Base-by-base conservation (phyloP, 2,888 invertebrate genomes). In the Agrotis clavis region DNA sequence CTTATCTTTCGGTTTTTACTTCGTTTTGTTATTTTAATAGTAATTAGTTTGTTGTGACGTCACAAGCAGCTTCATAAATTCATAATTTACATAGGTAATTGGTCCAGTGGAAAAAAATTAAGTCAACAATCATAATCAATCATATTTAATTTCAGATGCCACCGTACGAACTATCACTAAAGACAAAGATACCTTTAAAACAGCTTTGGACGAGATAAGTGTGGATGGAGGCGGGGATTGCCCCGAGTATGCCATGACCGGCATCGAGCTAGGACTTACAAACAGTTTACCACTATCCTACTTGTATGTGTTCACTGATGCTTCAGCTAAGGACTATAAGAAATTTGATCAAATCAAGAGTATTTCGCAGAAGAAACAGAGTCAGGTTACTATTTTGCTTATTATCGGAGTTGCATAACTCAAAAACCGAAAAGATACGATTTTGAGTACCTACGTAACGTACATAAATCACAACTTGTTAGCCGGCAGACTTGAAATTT, bases 271-370 rank as follows among this genome's bases (percentile, higher is more conserved):
- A 9, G 94, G 86, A 0, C 82, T 95, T 4, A 77, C 78, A 47
- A 51, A 83, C 3, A 93, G 94, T 69, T 77, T 89, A 9, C 90
- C 92, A 0, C 82, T 87, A 0, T 95, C 95, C 0, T 87, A 87
- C 5, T 47, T 95, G 0, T 95, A 92, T 67, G 92, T 95, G 0
- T 93, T 93, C n/a, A 95, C 94, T 13, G 95, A 95, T 65, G 95
- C 94, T 0, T 85, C 91, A 0, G 92, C 95, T 1, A 86, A 88
- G 30, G 95, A 95, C 64, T 66, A 83, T 9, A 0, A 3, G 0
- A 71, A 74, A 25, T 87, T 82, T 61, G 87, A 90, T 5, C 69
- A 74, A 45, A 87, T 94, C 2, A 89, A 90, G 74, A 89, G 82
- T 45, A 77, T 92, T 2, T 90, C 93, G 0, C 83, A 83, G 2